These are phyloP conservation scores for Phaonia tiefii DNA, from an alignment of 2,888 invertebrate species.

Conservation along the genomic window DNA sequence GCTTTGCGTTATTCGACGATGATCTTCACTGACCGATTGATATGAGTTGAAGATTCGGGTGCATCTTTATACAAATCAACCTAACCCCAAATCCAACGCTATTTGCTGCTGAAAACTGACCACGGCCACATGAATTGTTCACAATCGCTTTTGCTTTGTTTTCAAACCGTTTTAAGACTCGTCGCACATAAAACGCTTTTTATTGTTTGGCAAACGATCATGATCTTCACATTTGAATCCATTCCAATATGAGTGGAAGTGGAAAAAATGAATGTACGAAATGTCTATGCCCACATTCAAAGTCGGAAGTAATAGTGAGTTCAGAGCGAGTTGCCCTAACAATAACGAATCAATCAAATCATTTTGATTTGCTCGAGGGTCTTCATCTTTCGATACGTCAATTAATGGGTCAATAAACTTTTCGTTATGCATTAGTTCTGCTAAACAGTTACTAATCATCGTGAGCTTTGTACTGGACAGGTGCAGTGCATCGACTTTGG, in stretches of 20 bases:
- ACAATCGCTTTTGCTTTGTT: slow-evolving; percentile 46
- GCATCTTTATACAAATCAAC: slow-evolving; percentile 60
- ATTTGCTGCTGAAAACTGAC: slow-evolving; percentile 6
- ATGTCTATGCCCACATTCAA: background rate
- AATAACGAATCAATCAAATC: background rate
- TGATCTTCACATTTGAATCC: slow-evolving; percentile 32
- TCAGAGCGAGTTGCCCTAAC: slow-evolving; percentile 7
- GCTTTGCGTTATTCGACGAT: slow-evolving; percentile 31
- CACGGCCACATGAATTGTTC: background rate
- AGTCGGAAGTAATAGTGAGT: slow-evolving; percentile 52
- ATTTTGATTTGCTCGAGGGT: background rate
- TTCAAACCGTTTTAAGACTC: slow-evolving; percentile 15
- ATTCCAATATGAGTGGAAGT: slow-evolving; percentile 16
- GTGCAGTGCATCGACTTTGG: no score
- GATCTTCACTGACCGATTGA: slow-evolving; percentile 57
- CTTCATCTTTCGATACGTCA: background rate
- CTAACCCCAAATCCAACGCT: slow-evolving; percentile 1
- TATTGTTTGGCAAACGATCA: slow-evolving; percentile 49
- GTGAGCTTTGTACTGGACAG: no score
- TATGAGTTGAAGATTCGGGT: slow-evolving; percentile 1
- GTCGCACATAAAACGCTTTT: slow-evolving; percentile 34
- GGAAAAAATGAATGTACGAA: background rate
- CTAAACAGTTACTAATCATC: no score
- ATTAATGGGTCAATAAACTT: slow-evolving; percentile 27
- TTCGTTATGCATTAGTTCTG: no score